Base-by-base conservation (phyloP, 1,140 invertebrate species). In the Drosophila sechellia region DNA sequence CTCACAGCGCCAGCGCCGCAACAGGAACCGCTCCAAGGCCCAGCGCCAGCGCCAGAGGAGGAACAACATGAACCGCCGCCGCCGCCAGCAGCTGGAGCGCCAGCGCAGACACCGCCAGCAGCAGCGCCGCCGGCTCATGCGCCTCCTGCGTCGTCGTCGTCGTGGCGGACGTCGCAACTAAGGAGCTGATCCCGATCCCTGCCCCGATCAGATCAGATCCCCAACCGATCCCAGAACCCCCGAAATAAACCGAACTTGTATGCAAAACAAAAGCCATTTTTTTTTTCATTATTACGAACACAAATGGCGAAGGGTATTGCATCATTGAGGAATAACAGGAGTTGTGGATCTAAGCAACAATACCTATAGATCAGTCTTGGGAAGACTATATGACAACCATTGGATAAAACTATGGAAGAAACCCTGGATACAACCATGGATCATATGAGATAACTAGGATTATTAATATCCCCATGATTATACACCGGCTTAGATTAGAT, bases 1-100 rank as follows among this genome's bases (percentile, higher is more conserved):
- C 34, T 25, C 59, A 31, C 83, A 79, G 45, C 71, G 56, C 0
- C 61, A 72, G 43, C 83, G 83, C 37, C 83, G 79, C 27, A 81
- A 81, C 39, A 66, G 65, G 12, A 77, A 65, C 31, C 87, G 86
- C 13, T 57, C 20, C 3, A 34, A 63, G 42, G 10, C 43, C 0
- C 86, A 79, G 17, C 78, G 63, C 2, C 81, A 77, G 58, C 79
- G 70, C 0, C 65, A 69, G 22, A 70, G 60, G 10, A 65, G 49
- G 61, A 63, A 8, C 50, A 40, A 43, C 27, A 37, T 34, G 27
- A 50, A 4, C 48, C 66, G 66, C 2, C 66, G 66, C 15, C 80
- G 73, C 31, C 84, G 71, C 2, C 70, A 73, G 34, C 75, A 66
- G 11, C 75, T 64, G 56, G 42, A 49, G 35, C 59, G 54, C n/a